Conservation (phyloP, 2,888 invertebrate species). For the Camponotus fellah region DNA sequence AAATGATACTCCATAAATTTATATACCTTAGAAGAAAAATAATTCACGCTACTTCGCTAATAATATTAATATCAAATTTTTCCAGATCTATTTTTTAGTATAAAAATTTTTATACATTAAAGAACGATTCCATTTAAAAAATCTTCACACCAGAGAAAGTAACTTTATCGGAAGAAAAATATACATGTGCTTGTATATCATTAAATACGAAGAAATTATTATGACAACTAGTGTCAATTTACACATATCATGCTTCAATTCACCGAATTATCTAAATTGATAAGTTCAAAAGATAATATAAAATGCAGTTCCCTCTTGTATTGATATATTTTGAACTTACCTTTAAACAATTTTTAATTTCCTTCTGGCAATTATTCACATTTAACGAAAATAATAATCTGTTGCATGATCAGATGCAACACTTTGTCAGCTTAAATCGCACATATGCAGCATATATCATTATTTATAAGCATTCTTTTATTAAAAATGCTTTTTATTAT, state of each 20-base stretch:
- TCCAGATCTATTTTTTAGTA: not conserved
- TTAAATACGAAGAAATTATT: not conserved
- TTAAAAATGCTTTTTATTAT: not conserved
- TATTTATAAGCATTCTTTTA: not conserved
- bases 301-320: not conserved
- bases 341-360: not conserved
- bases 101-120: not conserved
- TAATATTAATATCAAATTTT: not conserved
- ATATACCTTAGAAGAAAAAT: not conserved
- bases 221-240: not conserved
- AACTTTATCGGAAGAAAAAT: not conserved
- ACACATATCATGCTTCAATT: conserved; percentile 1
- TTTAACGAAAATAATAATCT: not conserved
- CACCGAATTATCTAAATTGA: not conserved
- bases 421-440: not conserved
- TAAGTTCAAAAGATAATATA: not conserved
- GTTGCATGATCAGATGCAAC: conserved; percentile 1
- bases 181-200: not conserved
- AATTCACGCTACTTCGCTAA: not conserved
- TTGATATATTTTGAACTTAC: not conserved
- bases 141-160: not conserved
- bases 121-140: not conserved
- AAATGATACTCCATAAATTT: not conserved
- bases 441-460: too few species aligned
- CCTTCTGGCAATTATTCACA: not conserved